Base-by-base conservation (phyloP, 2,888 invertebrate species). In the Polydesmus complanatus region DNA sequence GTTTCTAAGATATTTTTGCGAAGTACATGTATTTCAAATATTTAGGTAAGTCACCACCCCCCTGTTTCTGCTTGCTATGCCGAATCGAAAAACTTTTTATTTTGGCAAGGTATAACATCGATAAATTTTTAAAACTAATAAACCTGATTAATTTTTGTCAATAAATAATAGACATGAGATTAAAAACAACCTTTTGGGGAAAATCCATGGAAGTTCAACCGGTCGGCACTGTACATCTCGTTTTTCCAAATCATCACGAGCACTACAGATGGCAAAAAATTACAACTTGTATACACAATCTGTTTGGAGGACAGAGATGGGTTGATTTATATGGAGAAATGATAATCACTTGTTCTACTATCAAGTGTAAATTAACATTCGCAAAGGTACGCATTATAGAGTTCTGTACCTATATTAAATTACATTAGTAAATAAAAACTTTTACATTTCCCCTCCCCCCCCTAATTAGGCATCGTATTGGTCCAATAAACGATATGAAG, bases 181-280 rank as follows among this genome's bases (percentile, higher is more conserved):
- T 88, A 68, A 87, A 87, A 75, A 88, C 87, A 62, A 88, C 88
- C 76, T 89, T 89, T 77, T 89, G 89, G 89, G 89, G 89, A 63
- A 88, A 88, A 75, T 88, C 87, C 61, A 88, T 89, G 86, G 88
- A 89, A 77, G 86, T 88, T 73, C 87, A 88, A 73, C 88, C 89
- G 0, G 77, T 85, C 23, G 88, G 79, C 60, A 72, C 71, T 52
- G 84, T 86, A 0, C 82, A 85, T 70, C 79, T 87, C 11, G 69
- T 79, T 50, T 68, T 77, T 61, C 73, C 73, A 54, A 74, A 72
- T 75, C 75, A 81, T 53, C 81, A 82, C 14, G 85, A 85, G 69
- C 79, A 82, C 67, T 87, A 86, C 70, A 79, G 79, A 59, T 87
- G 86, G 84, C 86, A 86, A 71, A 87, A 88, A 76, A 84, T 88